Conservation (phyloP, 1,140 invertebrate species). For the Riptortus pedestris region DNA sequence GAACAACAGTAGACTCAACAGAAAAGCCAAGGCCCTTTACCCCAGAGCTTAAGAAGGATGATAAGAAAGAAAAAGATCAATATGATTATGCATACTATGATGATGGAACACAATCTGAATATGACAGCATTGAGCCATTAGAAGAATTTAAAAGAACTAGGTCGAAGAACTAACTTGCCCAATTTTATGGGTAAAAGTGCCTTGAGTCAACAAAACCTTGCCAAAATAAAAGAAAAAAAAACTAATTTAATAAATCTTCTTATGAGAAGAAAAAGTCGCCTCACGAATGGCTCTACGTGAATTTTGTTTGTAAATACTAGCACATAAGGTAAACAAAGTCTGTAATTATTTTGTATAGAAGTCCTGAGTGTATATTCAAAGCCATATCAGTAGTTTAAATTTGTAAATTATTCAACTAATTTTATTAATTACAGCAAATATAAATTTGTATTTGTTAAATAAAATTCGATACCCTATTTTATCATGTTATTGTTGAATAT, state of each 20-base stretch:
- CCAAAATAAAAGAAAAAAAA: neutral
- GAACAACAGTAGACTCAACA: constrained; percentile 14
- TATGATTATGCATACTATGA: constrained; percentile 35
- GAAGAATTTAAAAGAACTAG: constrained; percentile 33
- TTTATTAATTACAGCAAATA: too few relatives aligned
- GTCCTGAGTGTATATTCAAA: neutral
- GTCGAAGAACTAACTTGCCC: constrained; percentile 21
- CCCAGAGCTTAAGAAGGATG: constrained; percentile 3
- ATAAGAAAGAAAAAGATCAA: constrained; percentile 29
- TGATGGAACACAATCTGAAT: constrained; percentile 30
- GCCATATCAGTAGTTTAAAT: too few relatives aligned
- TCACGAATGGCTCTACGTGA: neutral
- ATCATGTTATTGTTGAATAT: too few relatives aligned
- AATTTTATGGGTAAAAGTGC: neutral
- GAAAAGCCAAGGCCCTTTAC: constrained; percentile 21
- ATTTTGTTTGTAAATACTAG: constrained; percentile 15
- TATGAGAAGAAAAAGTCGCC: neutral
- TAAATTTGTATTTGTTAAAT: too few relatives aligned
- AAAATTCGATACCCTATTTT: too few relatives aligned
- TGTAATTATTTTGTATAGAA: neutral
- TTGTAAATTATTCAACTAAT: too few relatives aligned
- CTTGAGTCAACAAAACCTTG: constrained; percentile 3
- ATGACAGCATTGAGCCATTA: constrained; percentile 31
- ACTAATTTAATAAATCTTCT: neutral
- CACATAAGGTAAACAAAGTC: neutral